phyloP scores from a whole-genome alignment of 2,797 vertebrate genomes.

The Sebastes iracundus region DNA sequence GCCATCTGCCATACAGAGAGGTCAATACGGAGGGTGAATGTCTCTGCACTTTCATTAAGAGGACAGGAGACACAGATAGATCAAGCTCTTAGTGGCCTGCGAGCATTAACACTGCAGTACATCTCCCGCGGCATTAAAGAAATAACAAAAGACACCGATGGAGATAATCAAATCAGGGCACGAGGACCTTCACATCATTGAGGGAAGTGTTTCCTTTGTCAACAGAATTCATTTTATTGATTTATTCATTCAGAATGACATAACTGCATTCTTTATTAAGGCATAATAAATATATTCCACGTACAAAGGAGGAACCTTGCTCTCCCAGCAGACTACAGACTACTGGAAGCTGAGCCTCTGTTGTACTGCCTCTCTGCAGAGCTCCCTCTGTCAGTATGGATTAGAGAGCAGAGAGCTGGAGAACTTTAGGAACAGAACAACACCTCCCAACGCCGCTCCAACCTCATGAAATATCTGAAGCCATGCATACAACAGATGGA shows the following conservation, averaged over 20 bases:
- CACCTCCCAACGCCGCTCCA: conserved; percentile 36
- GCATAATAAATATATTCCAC: conserved; percentile 55
- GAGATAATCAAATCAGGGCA: conserved; percentile 23
- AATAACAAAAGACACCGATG: conserved; percentile 8
- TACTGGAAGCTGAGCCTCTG: conserved; percentile 48
- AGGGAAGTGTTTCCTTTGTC: conserved; percentile 30
- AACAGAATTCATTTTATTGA: conserved; percentile 38
- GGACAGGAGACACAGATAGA: conserved; percentile 16
- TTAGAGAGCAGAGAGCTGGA: conserved; percentile 67
- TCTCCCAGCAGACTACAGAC: conserved; percentile 63
- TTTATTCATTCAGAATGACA: conserved; percentile 43
- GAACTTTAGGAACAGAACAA: conserved; percentile 65
- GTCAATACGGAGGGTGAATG: conserved; percentile 48
- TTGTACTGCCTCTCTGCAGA: conserved; percentile 58
- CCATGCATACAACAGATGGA: conserved; percentile 59
- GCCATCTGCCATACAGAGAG: conserved; percentile 55
- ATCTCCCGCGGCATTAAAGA: conserved; percentile 5
- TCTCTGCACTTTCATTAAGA: conserved; percentile 44
- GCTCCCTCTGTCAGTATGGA: conserved; percentile 67
- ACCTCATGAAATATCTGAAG: conserved; percentile 51
- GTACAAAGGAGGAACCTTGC: conserved; percentile 32
- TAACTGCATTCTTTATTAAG: conserved; percentile 54
- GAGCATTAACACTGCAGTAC: conserved; percentile 25
- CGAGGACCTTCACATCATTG: conserved; percentile 5
- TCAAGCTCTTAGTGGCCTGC: conserved; percentile 32